Evolutionary conservation across 2,113 vertebrate genomes (phyloP).

Genomic region (Malaclemys terrapin): DNA sequence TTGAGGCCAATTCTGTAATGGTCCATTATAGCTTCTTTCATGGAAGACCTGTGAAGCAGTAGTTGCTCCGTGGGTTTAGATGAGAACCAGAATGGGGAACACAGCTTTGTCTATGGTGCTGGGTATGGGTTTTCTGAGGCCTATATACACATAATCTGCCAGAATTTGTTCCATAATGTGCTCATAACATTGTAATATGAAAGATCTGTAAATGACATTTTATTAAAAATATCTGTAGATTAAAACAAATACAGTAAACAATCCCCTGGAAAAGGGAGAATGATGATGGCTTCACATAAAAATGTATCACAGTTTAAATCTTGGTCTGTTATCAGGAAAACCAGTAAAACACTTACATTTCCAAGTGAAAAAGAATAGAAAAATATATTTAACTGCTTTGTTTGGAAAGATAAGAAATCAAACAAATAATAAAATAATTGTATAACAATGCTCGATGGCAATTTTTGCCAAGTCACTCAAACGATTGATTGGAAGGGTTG

Average conservation of each 20-base stretch:
- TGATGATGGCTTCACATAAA: background rate
- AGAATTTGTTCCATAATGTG: accelerated
- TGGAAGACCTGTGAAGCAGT: accelerated
- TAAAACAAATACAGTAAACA: background rate
- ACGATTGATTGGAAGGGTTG: background rate
- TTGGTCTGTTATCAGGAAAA: background rate
- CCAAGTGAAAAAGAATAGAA: background rate
- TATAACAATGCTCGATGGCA: background rate
- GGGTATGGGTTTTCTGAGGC: background rate
- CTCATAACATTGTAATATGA: accelerated
- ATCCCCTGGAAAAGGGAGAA: background rate
- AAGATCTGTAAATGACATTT: background rate
- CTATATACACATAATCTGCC: background rate
- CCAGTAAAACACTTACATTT: background rate
- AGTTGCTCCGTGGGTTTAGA: accelerated
- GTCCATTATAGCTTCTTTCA: accelerated
- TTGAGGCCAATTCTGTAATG: background rate
- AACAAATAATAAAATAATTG: background rate
- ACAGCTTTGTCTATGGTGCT: background rate
- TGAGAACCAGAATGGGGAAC: background rate
- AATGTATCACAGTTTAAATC: background rate
- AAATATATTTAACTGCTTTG: background rate
- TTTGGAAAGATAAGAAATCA: background rate
- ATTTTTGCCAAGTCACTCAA: background rate
- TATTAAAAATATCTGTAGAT: background rate